phyloP scores from a whole-genome alignment of 2,797 vertebrate genomes.

The Balearica regulorum region DNA sequence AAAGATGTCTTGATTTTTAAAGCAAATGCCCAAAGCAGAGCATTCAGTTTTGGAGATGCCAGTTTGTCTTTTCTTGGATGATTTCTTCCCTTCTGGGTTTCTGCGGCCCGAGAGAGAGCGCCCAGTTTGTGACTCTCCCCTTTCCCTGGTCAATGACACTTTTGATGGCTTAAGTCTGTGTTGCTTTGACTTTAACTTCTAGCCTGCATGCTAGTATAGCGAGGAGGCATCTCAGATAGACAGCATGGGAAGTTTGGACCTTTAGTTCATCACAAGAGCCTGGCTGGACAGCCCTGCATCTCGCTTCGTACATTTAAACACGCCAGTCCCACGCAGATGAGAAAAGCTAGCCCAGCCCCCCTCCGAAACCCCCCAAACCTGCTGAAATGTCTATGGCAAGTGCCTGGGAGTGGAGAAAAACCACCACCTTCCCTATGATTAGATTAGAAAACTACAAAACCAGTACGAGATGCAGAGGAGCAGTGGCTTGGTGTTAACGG shows the following conservation, averaged over 20 bases:
- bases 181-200: not conserved
- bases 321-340: not conserved
- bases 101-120: not conserved
- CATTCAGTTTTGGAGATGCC: not conserved
- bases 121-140: not conserved
- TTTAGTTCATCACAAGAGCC: not conserved
- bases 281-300: not conserved
- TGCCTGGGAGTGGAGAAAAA: not conserved
- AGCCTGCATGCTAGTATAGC: accelerated
- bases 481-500: not conserved
- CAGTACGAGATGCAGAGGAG: accelerated
- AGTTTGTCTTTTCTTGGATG: not conserved
- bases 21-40: not conserved
- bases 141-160: not conserved
- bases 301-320: accelerated
- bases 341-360: not conserved
- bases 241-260: accelerated
- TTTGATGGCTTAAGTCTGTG: not conserved
- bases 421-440: too few species aligned
- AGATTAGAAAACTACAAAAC: not conserved
- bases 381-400: not conserved
- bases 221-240: not conserved
- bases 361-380: not conserved
- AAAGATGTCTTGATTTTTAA: not conserved
- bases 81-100: not conserved